Conservation (phyloP, 2,797 vertebrate genomes). For the Rhinichthys osculus region DNA sequence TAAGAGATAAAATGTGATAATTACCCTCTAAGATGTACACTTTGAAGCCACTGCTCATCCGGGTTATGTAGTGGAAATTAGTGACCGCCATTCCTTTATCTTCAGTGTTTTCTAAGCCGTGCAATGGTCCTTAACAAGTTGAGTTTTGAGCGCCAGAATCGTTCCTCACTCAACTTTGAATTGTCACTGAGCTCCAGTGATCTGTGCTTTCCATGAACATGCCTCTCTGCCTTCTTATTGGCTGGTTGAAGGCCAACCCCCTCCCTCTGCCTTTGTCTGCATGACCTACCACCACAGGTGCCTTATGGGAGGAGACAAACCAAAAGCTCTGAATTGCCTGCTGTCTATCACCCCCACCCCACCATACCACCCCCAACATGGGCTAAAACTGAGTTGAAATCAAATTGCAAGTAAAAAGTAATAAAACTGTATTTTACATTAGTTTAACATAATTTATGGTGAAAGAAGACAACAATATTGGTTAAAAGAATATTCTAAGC, state of each 20-base stretch:
- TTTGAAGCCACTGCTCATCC: conserved; percentile 87
- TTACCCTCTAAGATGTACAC: conserved; percentile 86
- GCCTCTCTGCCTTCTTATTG: conserved; percentile 68
- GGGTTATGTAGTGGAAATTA: conserved; percentile 84
- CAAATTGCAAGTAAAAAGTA: not conserved
- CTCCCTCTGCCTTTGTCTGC: conserved; percentile 49
- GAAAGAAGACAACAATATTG: not conserved
- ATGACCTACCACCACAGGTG: conserved; percentile 62
- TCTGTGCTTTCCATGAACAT: conserved; percentile 69
- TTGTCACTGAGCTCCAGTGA: conserved; percentile 72
- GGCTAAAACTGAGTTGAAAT: not conserved
- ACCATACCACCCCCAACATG: not conserved
- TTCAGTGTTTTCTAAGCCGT: conserved; percentile 39
- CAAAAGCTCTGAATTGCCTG: conserved; percentile 30
- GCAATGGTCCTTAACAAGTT: conserved; percentile 6
- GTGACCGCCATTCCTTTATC: conserved; percentile 80
- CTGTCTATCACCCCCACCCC: conserved; percentile 7
- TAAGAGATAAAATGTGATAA: conserved; percentile 27
- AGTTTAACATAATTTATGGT: not conserved
- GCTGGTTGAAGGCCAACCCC: conserved; percentile 70
- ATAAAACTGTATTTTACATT: not conserved
- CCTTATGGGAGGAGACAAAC: conserved; percentile 55
- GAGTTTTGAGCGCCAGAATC: conserved; percentile 26
- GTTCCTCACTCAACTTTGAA: conserved; percentile 45
- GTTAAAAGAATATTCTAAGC: not conserved